phyloP scores from a whole-genome alignment of 2,113 vertebrate species.

The Caracal caracal region DNA sequence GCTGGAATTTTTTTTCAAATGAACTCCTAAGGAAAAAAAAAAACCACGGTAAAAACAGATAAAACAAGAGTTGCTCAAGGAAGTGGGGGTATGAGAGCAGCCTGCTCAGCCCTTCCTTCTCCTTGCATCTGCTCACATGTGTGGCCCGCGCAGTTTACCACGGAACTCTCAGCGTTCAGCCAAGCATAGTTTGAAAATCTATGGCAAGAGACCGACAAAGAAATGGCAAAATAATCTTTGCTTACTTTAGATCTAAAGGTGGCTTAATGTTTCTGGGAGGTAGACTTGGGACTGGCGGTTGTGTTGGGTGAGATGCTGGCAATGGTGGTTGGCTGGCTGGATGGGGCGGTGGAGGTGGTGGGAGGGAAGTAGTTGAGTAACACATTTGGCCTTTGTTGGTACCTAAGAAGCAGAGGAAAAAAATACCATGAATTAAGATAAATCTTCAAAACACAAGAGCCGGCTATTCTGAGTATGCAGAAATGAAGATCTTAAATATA shows the following conservation, averaged over 20 bases:
- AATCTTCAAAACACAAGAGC: background rate
- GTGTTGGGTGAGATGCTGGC: constrained; percentile 72
- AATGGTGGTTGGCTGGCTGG: constrained; percentile 72
- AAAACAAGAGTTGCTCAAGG: background rate
- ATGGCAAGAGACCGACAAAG: background rate
- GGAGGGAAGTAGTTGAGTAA: constrained; percentile 53
- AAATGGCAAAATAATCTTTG: background rate
- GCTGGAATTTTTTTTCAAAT: background rate
- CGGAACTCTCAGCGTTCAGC: background rate
- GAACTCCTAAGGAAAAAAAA: background rate
- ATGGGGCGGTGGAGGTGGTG: constrained; percentile 70
- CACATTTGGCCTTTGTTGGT: constrained; percentile 19
- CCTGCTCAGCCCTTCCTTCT: background rate
- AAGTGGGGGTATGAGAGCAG: background rate
- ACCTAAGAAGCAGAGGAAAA: constrained; percentile 74
- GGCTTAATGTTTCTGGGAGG: constrained; percentile 89
- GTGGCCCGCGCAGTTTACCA: background rate
- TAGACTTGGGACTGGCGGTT: constrained; percentile 84
- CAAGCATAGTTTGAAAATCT: background rate
- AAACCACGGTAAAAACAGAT: background rate
- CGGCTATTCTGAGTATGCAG: background rate
- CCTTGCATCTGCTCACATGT: background rate
- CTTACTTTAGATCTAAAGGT: constrained; percentile 81
- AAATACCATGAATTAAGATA: constrained; percentile 15
- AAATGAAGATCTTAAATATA: background rate